Evolutionary conservation across 2,888 invertebrate species (phyloP).

Genomic region (Epirrita christyi): DNA sequence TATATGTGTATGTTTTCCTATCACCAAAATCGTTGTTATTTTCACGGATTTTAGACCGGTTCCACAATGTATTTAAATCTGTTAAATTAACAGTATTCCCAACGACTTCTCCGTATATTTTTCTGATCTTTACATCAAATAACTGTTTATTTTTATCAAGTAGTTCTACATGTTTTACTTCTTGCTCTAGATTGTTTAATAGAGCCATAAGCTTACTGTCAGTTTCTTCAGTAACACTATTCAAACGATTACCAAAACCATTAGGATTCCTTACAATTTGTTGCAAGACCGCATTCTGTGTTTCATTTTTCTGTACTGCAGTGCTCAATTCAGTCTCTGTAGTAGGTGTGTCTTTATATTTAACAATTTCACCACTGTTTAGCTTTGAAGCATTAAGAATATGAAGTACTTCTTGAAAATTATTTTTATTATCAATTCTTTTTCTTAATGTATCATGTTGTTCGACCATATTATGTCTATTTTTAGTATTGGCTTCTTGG

Average conservation of each 20-base stretch:
- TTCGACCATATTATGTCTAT: not conserved
- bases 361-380: not conserved
- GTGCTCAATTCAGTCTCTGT: slow-evolving; percentile 42
- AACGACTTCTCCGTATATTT: slow-evolving; percentile 60
- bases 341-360: slow-evolving; percentile 19
- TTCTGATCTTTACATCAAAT: slow-evolving; percentile 64
- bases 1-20: slow-evolving; percentile 29
- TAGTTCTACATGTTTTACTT: slow-evolving; percentile 60
- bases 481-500: not conserved
- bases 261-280: slow-evolving; percentile 33
- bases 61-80: slow-evolving; percentile 12
- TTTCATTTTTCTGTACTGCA: slow-evolving; percentile 47
- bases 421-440: slow-evolving; percentile 4
- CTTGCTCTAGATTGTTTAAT: slow-evolving; percentile 62
- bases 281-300: slow-evolving; percentile 34
- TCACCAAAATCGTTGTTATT: slow-evolving; percentile 15
- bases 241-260: slow-evolving; percentile 20
- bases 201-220: slow-evolving; percentile 59
- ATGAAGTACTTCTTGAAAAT: slow-evolving; percentile 11
- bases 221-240: slow-evolving; percentile 43
- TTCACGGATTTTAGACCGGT: slow-evolving; percentile 9
- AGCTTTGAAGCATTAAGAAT: slow-evolving; percentile 21
- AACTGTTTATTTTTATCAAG: slow-evolving; percentile 57
- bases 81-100: slow-evolving; percentile 40
- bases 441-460: slow-evolving; percentile 3